Evolutionary conservation across 2,797 vertebrate genomes (phyloP), one percentile per base, ranked within the genome.

Genomic region (Apogon talboti): DNA sequence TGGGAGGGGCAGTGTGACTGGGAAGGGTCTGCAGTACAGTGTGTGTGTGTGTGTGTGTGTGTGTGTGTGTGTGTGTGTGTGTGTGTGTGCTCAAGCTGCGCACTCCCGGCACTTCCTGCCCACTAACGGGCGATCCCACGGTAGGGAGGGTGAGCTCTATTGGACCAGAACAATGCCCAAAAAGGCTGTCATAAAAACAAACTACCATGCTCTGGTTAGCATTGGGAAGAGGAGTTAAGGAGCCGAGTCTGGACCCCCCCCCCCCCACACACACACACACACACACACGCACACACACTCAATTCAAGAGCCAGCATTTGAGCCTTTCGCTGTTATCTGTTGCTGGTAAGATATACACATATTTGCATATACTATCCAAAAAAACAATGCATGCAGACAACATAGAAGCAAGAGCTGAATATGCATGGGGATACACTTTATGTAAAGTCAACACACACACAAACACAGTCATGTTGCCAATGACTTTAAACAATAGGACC

Each of bases 161-260:
- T 69, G 44, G 82, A 88, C 84, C 78, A 89, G 89, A 92, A 91
- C 89, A 92, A 91, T 89, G 79, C 85, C 85, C 87, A 89, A 90
- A 88, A 89, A 88, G 81, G 76, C 85, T 70, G 83, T 81, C 84
- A 76, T 84, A 89, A 91, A 92, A 92, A 92, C 89, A 91, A 92
- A 92, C 89, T 79, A 71, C 72, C 71, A 78, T 78, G 86, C 84
- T 84, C 76, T 86, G 85, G 74, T 85, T 86, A 83, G 70, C 77
- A 77, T 44, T 7, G 67, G 82, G 55, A 76, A 76, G 66, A 64
- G 58, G 66, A 60, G 63, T 75, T 58, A 4, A 49, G 51, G 62
- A 65, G 71, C 47, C 63, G 59, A 45, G 54, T 76, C 74, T 74
- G 28, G 11, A 37, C n/a, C 43, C 21, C 12, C 44, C 37, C 51